Evolutionary conservation across 2,797 vertebrate species (phyloP).

Genomic region (Pyrrhura leucotis): DNA sequence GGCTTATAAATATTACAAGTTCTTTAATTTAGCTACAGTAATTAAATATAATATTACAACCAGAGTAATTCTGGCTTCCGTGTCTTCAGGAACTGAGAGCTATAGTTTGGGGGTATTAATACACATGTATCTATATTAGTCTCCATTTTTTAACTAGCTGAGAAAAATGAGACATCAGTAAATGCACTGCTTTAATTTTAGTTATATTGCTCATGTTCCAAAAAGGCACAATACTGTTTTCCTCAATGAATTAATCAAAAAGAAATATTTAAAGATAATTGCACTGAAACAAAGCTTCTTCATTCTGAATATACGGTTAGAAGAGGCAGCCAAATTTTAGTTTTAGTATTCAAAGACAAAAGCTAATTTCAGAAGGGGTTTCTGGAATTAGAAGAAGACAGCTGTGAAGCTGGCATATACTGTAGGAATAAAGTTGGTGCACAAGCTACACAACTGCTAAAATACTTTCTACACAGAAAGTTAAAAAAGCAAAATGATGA

Average conservation of each 20-base stretch:
- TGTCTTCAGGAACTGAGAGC: not conserved
- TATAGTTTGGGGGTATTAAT: not conserved
- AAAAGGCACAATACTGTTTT: not conserved
- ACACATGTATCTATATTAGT: not conserved
- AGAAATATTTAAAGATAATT: slow-evolving; percentile 6
- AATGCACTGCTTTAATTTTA: not conserved
- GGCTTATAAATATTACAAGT: not conserved
- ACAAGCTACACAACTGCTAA: slow-evolving; percentile 6
- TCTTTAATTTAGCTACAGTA: not conserved
- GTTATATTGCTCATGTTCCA: not conserved
- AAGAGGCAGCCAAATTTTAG: slow-evolving; percentile 14
- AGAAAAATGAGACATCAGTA: not conserved
- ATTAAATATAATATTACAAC: not conserved
- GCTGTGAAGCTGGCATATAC: slow-evolving; percentile 29
- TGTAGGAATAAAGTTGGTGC: slow-evolving; percentile 17
- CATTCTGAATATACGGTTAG: not conserved
- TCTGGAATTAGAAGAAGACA: slow-evolving; percentile 30
- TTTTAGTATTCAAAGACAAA: slow-evolving; percentile 1
- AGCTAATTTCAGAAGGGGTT: slow-evolving; percentile 26
- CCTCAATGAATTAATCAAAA: slow-evolving; percentile 23
- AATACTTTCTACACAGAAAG: slow-evolving; percentile 11
- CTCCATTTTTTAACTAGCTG: not conserved
- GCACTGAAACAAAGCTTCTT: slow-evolving; percentile 9
- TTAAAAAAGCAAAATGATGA: not conserved
- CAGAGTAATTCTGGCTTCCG: not conserved